Conservation (phyloP, 2,888 invertebrate species). For the Liposcelis brunnea region DNA sequence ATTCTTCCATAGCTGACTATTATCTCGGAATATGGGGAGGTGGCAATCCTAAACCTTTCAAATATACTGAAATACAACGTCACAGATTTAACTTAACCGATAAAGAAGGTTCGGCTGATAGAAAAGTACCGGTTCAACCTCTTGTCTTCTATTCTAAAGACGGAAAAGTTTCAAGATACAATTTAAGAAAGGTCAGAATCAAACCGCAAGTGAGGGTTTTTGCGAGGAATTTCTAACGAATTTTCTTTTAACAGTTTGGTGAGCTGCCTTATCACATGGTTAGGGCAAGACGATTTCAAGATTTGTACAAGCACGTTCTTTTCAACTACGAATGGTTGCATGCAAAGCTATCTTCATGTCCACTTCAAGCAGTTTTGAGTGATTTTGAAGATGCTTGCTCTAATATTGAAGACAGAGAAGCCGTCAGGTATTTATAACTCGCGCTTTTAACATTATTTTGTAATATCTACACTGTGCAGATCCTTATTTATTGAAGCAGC, state of each 20-base stretch:
- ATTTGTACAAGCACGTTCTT: conserved; percentile 77
- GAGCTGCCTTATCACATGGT: conserved; percentile 92
- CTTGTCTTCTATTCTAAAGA: conserved; percentile 81
- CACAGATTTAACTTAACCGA: conserved; percentile 77
- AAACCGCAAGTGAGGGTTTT: no score
- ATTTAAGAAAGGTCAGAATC: conserved; percentile 69
- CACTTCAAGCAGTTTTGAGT: conserved; percentile 81
- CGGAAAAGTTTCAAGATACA: conserved; percentile 75
- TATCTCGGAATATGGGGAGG: conserved; percentile 95
- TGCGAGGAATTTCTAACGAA: background rate
- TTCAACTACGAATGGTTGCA: conserved; percentile 98
- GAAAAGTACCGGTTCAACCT: conserved; percentile 91
- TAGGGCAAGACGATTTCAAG: conserved; percentile 73
- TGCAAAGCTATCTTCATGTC: conserved; percentile 88
- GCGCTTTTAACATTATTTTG: background rate
- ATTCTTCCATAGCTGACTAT: conserved; percentile 95
- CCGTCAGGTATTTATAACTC: conserved; percentile 57
- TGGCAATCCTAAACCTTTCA: conserved; percentile 85
- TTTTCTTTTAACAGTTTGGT: conserved; percentile 47
- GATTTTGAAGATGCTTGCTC: conserved; percentile 88
- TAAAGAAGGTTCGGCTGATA: conserved; percentile 73
- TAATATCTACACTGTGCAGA: no score
- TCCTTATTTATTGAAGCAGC: no score
- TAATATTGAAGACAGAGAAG: conserved; percentile 66
- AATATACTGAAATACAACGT: conserved; percentile 90